phyloP scores from a whole-genome alignment of 2,797 vertebrate species.

The Myotis myotis region DNA sequence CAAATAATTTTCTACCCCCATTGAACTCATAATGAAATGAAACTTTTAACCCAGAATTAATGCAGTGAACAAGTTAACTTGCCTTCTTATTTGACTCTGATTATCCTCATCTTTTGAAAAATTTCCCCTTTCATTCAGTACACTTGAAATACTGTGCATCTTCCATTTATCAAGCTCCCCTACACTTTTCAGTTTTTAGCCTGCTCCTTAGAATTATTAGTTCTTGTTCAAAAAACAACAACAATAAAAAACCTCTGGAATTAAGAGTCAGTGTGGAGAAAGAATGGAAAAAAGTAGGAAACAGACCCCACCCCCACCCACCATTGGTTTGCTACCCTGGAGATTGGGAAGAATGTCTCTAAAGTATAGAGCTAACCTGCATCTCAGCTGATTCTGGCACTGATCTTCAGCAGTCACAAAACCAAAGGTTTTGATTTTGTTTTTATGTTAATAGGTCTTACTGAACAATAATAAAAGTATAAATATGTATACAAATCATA shows the following conservation, averaged over 20 bases:
- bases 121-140: slow-evolving; percentile 9
- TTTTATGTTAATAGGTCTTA: slow-evolving; percentile 7
- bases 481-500: neutral
- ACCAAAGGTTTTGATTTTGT: neutral
- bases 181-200: slow-evolving; percentile 55
- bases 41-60: slow-evolving; percentile 49
- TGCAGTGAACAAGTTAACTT: slow-evolving; percentile 34
- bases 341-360: neutral
- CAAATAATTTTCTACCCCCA: slow-evolving; percentile 44
- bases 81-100: neutral
- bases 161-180: slow-evolving; percentile 17
- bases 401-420: neutral
- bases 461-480: neutral
- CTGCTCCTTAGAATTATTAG: slow-evolving; percentile 31
- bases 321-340: neutral
- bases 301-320: fast-evolving
- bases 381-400: neutral
- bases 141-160: slow-evolving; percentile 23
- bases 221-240: neutral
- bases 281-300: neutral
- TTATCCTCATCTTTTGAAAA: slow-evolving; percentile 29
- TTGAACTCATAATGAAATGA: slow-evolving; percentile 45
- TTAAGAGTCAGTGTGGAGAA: neutral
- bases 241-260: neutral
- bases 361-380: neutral